Percentiles rank a stretch among this genome's conserved stretches.
phyloP scores from a whole-genome alignment of 2,797 vertebrate species.

The Momotus momota region DNA sequence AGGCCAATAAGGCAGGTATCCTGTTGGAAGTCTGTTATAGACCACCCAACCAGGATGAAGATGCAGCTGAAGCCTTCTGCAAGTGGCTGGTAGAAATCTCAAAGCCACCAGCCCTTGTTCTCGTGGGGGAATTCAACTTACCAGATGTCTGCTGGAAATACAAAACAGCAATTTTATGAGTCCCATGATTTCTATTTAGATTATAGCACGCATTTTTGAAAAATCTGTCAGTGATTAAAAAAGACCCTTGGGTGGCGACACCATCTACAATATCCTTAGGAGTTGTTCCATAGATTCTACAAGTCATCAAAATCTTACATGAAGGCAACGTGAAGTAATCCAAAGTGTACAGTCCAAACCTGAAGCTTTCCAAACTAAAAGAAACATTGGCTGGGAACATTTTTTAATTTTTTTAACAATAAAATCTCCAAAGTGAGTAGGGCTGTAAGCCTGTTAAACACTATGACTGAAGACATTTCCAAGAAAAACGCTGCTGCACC shows the following conservation, averaged over 20 bases:
- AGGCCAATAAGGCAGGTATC: too few relatives aligned
- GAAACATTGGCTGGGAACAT: background rate
- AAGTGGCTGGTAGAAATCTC: too few relatives aligned
- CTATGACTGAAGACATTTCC: background rate
- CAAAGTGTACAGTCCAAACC: background rate
- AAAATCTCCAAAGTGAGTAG: background rate
- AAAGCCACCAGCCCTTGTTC: too few relatives aligned
- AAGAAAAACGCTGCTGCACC: too few relatives aligned
- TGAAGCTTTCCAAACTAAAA: background rate
- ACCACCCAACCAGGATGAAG: too few relatives aligned
- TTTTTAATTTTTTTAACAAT: background rate
- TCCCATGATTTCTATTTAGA: background rate
- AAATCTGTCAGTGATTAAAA: background rate
- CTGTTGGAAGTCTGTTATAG: too few relatives aligned
- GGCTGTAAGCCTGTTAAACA: background rate
- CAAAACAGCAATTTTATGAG: background rate
- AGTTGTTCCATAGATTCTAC: background rate
- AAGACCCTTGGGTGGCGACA: background rate
- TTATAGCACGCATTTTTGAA: background rate
- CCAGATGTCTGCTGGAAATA: too few relatives aligned
- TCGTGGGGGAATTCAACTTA: too few relatives aligned
- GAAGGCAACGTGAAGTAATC: background rate
- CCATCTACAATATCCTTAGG: background rate
- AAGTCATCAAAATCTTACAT: constrained; percentile 13
- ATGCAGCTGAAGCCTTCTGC: too few relatives aligned